phyloP scores from a whole-genome alignment of 2,888 invertebrate species.

The Tolmerus cingulatus region DNA sequence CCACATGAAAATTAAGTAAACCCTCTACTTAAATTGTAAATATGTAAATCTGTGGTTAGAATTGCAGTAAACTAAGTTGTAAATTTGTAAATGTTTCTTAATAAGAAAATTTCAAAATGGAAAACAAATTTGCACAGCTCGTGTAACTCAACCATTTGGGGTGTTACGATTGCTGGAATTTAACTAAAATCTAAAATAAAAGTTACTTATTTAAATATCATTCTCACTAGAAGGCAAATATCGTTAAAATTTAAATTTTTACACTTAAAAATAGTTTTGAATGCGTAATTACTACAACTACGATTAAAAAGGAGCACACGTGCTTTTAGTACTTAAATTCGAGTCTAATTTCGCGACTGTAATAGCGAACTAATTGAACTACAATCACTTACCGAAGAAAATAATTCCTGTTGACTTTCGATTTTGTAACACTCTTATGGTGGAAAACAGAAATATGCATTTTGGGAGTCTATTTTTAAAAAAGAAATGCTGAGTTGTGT shows the following conservation, averaged over 20 bases:
- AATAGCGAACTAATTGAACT: background rate
- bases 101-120: background rate
- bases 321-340: background rate
- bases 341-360: background rate
- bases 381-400: background rate
- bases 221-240: background rate
- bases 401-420: background rate
- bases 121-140: background rate
- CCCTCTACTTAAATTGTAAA: background rate
- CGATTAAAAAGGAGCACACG: background rate
- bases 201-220: background rate
- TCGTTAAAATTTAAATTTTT: background rate
- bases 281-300: background rate
- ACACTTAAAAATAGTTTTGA: background rate
- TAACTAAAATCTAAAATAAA: background rate
- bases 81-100: background rate
- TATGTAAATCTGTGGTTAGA: background rate
- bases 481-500: no score
- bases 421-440: background rate
- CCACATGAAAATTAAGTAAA: background rate
- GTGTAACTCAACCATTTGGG: background rate
- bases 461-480: no score
- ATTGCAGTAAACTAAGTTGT: background rate
- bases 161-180: background rate
- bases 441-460: background rate